A percentile compares a stretch with the other conserved stretches of the same genome.
Conservation (phyloP, 1,140 invertebrate genomes). For the Andricus grossulariae region DNA sequence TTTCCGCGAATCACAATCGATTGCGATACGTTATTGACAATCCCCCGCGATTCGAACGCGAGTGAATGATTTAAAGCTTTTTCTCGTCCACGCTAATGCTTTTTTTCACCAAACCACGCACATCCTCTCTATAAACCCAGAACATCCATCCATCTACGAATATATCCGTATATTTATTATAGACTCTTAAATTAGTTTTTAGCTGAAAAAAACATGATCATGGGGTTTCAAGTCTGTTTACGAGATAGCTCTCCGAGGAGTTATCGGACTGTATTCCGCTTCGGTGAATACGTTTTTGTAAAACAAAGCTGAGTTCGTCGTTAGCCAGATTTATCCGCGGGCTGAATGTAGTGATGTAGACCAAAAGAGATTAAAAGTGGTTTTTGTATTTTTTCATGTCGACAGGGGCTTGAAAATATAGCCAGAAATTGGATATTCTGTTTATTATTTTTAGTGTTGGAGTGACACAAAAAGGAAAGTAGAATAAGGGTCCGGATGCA, state of each 20-base stretch:
- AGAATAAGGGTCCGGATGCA: too few species aligned
- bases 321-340: slow-evolving; percentile 4
- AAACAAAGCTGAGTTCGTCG: not conserved
- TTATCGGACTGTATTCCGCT: not conserved
- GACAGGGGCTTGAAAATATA: too few species aligned
- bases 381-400: too few species aligned
- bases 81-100: not conserved
- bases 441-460: not conserved
- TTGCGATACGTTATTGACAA: slow-evolving; percentile 29
- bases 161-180: slow-evolving; percentile 23
- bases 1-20: slow-evolving; percentile 27
- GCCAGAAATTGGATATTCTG: slow-evolving; percentile 32
- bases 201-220: slow-evolving; percentile 14
- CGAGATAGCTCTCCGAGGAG: slow-evolving; percentile 15
- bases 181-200: slow-evolving; percentile 22
- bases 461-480: too few species aligned
- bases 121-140: not conserved
- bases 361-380: too few species aligned
- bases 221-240: not conserved
- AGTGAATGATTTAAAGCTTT: slow-evolving; percentile 32
- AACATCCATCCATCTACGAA: not conserved
- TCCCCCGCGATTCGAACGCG: slow-evolving; percentile 18
- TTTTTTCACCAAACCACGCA: slow-evolving; percentile 7
- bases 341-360: too few species aligned
- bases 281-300: not conserved